These are phyloP conservation scores for Dipodomys spectabilis DNA, from an alignment of 2,113 vertebrate species.

Conservation along the genomic window DNA sequence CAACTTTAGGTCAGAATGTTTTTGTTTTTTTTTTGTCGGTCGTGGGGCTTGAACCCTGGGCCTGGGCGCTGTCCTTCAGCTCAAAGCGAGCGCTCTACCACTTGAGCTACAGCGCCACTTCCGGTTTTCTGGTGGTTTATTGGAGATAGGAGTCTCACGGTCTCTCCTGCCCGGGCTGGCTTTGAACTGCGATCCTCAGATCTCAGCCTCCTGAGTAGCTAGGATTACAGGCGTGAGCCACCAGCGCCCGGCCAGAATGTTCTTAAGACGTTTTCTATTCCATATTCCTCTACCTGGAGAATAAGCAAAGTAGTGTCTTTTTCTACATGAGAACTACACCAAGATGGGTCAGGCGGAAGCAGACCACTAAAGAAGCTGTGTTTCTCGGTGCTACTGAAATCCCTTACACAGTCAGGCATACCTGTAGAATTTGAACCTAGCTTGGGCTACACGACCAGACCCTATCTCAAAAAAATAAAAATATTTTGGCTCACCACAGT, in stretches of 20 bases:
- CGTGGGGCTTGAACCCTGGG: no score
- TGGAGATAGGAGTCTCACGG: no score
- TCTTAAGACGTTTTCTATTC: neutral
- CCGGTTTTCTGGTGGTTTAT: no score
- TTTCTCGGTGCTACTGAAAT: neutral
- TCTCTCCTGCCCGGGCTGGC: no score
- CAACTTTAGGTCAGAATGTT: neutral
- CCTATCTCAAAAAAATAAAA: neutral
- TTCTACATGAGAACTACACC: neutral
- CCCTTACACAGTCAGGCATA: neutral
- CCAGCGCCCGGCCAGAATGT: neutral
- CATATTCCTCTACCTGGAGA: neutral
- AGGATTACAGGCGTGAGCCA: no score
- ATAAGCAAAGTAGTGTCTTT: constrained; percentile 8
- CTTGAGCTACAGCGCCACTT: no score
- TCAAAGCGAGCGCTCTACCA: no score
- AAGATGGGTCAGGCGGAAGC: neutral
- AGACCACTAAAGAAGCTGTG: neutral
- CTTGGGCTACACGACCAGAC: neutral
- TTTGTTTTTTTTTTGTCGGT: no score
- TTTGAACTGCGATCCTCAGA: no score
- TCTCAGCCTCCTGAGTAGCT: no score
- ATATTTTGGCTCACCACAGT: constrained; percentile 91
- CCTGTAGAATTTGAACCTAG: no score
- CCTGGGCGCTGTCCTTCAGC: no score